A percentile compares a stretch with the other conserved stretches of the same genome.
Conservation (phyloP, 2,888 invertebrate species). For the Tyria jacobaeae region DNA sequence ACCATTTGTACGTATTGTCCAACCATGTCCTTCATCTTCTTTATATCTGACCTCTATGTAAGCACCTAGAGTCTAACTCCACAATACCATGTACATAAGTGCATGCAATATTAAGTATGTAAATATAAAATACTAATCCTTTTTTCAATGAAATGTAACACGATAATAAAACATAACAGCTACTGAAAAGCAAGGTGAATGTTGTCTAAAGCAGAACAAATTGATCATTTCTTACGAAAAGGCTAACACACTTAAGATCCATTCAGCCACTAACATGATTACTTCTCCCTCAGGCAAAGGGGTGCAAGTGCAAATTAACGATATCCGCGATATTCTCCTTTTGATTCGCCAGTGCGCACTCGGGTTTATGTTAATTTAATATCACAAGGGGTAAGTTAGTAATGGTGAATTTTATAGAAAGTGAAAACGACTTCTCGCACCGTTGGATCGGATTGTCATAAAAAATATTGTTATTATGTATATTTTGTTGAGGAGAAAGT, state of each 20-base stretch:
- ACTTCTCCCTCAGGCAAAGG: constrained; percentile 52
- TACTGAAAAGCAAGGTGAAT: constrained; percentile 36
- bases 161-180: background rate
- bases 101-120: too few relatives aligned
- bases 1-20: too few relatives aligned
- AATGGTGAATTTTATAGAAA: constrained; percentile 46
- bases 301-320: constrained; percentile 70
- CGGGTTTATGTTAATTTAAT: constrained; percentile 83
- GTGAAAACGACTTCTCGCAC: constrained; percentile 46
- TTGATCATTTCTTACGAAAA: constrained; percentile 49
- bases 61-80: too few relatives aligned
- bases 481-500: constrained; percentile 7
- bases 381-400: constrained; percentile 56
- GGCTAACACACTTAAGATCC: constrained; percentile 69
- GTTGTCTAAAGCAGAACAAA: constrained; percentile 19
- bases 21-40: too few relatives aligned
- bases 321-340: constrained; percentile 79
- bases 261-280: constrained; percentile 63
- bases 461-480: constrained; percentile 17
- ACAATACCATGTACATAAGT: too few relatives aligned
- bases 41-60: too few relatives aligned
- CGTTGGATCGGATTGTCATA: constrained; percentile 29
- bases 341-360: constrained; percentile 72
- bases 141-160: background rate
- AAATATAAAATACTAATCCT: background rate